Evolutionary conservation across 2,797 vertebrate genomes (phyloP).

Genomic region (Calcarius lapponicus): DNA sequence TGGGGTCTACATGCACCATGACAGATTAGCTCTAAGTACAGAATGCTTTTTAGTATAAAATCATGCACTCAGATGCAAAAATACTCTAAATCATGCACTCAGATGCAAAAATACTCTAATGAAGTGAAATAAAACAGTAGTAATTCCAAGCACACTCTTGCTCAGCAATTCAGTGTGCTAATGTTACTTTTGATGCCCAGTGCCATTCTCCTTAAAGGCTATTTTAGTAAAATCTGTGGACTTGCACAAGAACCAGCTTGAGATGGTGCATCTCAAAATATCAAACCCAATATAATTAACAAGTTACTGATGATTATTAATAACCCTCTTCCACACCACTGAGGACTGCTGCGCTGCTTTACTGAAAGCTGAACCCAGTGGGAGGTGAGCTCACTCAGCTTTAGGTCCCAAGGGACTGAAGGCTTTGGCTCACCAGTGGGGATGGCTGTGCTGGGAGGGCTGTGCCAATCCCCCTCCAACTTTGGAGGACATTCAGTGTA

Average conservation of each 20-base stretch:
- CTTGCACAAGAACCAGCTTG: not conserved
- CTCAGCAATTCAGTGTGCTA: not conserved
- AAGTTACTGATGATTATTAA: not conserved
- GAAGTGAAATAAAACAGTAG: not conserved
- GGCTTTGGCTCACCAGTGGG: not conserved
- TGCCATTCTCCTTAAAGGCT: not conserved
- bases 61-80: not conserved
- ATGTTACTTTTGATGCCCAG: not conserved
- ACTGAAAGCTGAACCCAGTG: not conserved
- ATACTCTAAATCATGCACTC: not conserved
- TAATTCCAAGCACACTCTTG: not conserved
- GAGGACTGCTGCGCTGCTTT: not conserved
- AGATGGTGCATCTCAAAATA: not conserved
- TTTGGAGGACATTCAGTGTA: not conserved
- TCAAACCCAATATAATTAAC: not conserved
- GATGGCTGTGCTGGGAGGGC: not conserved
- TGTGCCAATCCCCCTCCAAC: fast-evolving
- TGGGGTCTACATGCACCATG: not conserved
- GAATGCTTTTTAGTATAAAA: not conserved
- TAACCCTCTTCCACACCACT: not conserved
- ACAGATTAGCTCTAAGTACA: not conserved
- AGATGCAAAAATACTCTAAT: not conserved
- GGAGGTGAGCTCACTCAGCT: not conserved
- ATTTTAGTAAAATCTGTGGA: not conserved
- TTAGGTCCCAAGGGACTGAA: not conserved